Conservation (phyloP, 2,113 vertebrate species). For the Lophotis ruficrista region DNA sequence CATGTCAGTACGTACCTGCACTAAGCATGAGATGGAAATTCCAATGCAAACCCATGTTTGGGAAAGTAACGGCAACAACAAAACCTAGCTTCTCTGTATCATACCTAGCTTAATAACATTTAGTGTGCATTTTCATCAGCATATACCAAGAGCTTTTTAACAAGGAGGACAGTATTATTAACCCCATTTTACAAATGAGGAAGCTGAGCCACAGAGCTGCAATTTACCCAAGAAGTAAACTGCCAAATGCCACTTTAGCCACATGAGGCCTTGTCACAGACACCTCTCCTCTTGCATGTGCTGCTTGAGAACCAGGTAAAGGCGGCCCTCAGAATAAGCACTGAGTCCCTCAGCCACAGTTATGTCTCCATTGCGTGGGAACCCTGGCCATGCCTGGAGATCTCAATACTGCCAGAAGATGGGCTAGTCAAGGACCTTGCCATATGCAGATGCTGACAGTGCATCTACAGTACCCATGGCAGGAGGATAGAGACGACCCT, state of each 20-base stretch:
- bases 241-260: background rate
- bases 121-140: background rate
- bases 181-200: constrained; percentile 46
- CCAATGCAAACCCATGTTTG: background rate
- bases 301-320: background rate
- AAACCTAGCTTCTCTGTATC: background rate
- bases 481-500: background rate
- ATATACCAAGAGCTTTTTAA: constrained; percentile 21
- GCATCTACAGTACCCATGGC: background rate
- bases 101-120: background rate
- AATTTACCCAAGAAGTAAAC: constrained; percentile 29
- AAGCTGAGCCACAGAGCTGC: constrained; percentile 40
- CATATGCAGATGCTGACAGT: background rate
- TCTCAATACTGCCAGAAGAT: background rate
- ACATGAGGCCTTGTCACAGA: background rate
- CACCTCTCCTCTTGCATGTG: background rate
- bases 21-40: background rate
- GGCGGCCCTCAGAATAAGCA: background rate
- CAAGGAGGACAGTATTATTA: constrained; percentile 37
- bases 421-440: background rate
- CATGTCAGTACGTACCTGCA: background rate
- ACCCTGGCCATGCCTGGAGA: background rate
- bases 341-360: background rate
- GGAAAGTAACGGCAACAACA: background rate
- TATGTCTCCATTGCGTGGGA: background rate